Percentiles rank a stretch among this genome's conserved stretches.
phyloP scores from a whole-genome alignment of 2,797 vertebrate species.

The Erethizon dorsatum region DNA sequence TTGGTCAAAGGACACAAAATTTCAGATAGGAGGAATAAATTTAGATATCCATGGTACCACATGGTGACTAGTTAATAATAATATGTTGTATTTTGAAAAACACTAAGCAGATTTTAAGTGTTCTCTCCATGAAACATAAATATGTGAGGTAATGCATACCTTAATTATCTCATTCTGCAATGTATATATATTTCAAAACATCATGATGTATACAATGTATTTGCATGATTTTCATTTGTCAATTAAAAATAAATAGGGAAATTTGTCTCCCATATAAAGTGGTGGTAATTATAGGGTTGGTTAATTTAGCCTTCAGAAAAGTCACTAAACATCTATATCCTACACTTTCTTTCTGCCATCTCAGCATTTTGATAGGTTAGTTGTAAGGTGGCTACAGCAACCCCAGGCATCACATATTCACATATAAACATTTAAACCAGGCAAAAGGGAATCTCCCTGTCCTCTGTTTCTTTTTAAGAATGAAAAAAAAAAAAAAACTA shows the following conservation, averaged over 20 bases:
- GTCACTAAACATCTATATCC: neutral
- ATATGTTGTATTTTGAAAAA: neutral
- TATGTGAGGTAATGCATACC: neutral
- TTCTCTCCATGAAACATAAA: neutral
- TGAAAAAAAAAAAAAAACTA: neutral
- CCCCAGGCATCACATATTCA: neutral
- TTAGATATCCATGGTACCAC: neutral
- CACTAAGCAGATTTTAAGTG: neutral
- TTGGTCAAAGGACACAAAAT: neutral
- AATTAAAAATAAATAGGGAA: neutral
- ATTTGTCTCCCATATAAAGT: neutral
- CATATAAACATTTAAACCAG: neutral
- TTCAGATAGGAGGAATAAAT: neutral
- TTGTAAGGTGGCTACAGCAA: neutral
- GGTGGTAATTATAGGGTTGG: neutral
- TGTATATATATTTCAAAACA: neutral
- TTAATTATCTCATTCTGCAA: neutral
- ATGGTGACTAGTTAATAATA: neutral
- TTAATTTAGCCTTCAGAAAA: neutral
- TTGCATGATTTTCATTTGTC: neutral
- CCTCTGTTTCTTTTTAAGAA: neutral
- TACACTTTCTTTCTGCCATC: neutral
- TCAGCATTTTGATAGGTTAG: neutral
- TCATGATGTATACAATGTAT: neutral
- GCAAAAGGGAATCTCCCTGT: neutral